phyloP scores from a whole-genome alignment of 2,113 vertebrate genomes.

The Cephalopterus ornatus region DNA sequence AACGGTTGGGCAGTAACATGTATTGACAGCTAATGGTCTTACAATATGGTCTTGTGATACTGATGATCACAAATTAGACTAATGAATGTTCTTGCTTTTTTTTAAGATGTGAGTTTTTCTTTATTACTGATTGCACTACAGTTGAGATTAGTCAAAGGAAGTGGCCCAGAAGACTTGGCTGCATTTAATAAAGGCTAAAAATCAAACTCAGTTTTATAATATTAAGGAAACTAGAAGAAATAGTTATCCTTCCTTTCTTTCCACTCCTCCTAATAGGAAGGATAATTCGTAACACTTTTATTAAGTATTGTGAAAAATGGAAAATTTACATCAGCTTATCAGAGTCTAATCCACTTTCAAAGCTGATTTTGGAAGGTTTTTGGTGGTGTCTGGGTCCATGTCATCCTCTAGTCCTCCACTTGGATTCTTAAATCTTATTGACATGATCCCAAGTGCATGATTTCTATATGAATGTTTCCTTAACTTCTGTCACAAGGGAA shows the following conservation, averaged over 20 bases:
- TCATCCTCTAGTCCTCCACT: fast-evolving
- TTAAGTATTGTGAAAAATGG: background rate
- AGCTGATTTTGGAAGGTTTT: background rate
- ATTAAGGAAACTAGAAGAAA: background rate
- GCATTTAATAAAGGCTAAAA: background rate
- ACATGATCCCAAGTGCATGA: background rate
- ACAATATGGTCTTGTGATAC: background rate
- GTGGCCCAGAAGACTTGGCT: background rate
- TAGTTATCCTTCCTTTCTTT: background rate
- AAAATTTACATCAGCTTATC: background rate
- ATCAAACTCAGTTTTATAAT: background rate
- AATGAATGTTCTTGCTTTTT: background rate
- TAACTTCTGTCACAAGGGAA: background rate
- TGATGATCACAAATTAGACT: background rate
- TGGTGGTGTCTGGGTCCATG: background rate
- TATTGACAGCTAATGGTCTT: background rate
- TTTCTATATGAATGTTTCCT: background rate
- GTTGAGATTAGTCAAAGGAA: background rate
- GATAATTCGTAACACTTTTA: background rate
- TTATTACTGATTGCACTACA: background rate
- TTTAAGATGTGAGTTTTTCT: background rate
- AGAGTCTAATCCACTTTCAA: background rate
- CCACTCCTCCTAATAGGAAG: background rate
- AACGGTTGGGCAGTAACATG: background rate
- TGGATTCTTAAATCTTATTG: background rate